phyloP scores from a whole-genome alignment of 2,888 invertebrate genomes.

The Apodemia duryi region DNA sequence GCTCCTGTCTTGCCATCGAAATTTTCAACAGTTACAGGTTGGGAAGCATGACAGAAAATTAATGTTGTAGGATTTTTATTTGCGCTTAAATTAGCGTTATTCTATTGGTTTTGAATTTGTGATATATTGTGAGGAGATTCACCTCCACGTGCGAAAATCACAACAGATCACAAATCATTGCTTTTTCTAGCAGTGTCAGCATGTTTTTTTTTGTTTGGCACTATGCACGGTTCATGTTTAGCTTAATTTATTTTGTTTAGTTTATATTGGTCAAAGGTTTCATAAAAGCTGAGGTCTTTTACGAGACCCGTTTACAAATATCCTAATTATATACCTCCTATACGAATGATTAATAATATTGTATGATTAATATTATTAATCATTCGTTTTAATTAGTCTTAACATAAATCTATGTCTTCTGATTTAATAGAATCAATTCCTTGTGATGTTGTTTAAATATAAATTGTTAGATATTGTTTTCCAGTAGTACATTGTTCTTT shows the following conservation, averaged over 20 bases:
- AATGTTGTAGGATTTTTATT: constrained; percentile 35
- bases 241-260: constrained; percentile 12
- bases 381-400: too few relatives aligned
- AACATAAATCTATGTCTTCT: too few relatives aligned
- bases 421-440: too few relatives aligned
- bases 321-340: too few relatives aligned
- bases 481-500: too few relatives aligned
- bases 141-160: constrained; percentile 22
- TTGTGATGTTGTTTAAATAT: too few relatives aligned
- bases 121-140: constrained; percentile 40
- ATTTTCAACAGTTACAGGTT: constrained; percentile 70
- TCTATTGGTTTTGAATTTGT: constrained; percentile 34
- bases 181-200: constrained; percentile 35
- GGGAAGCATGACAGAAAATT: constrained; percentile 52
- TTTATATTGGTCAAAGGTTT: constrained; percentile 12
- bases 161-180: constrained; percentile 41
- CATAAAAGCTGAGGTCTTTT: neutral
- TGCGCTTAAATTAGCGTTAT: constrained; percentile 32
- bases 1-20: constrained; percentile 75
- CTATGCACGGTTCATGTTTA: constrained; percentile 4
- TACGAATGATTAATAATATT: too few relatives aligned
- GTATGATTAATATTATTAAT: too few relatives aligned
- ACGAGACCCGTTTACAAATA: too few relatives aligned
- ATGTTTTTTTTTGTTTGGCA: constrained; percentile 26
- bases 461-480: too few relatives aligned